phyloP scores from a whole-genome alignment of 2,797 vertebrate genomes.

The Naso thynnoides region DNA sequence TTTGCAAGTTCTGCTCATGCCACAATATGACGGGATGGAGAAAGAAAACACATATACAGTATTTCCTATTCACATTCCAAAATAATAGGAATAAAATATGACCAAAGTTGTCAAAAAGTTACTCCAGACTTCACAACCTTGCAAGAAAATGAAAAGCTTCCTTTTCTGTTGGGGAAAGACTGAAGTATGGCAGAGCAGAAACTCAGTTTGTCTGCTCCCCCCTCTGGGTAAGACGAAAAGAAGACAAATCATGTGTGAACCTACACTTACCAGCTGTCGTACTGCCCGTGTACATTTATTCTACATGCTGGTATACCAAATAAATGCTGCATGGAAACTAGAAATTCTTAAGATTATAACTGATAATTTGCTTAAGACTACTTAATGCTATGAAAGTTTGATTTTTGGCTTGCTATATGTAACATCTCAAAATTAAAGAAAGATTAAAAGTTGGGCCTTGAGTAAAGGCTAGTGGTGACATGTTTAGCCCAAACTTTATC shows the following conservation, averaged over 20 bases:
- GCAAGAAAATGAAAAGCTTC: constrained; percentile 35
- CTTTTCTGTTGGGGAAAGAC: constrained; percentile 14
- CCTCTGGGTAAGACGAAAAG: constrained; percentile 32
- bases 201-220: constrained; percentile 22
- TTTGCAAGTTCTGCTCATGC: constrained; percentile 3
- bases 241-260: constrained; percentile 37
- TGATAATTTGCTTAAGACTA: background rate
- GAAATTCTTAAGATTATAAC: background rate
- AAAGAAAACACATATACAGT: constrained; percentile 16
- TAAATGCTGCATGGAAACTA: background rate
- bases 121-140: constrained; percentile 18
- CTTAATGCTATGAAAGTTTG: no score
- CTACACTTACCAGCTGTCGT: constrained; percentile 16
- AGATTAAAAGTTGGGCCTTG: no score
- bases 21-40: constrained; percentile 7
- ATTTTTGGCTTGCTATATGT: background rate
- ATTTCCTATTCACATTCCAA: constrained; percentile 8
- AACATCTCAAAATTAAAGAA: background rate
- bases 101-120: constrained; percentile 39
- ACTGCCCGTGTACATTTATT: constrained; percentile 20
- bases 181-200: constrained; percentile 16
- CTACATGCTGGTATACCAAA: background rate
- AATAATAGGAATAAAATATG: constrained; percentile 28
- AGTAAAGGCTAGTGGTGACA: no score
- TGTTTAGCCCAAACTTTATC: no score